These are phyloP conservation scores for Zaprionus gabonicus DNA, from an alignment of 1,140 invertebrate genomes.

Conservation along the genomic window DNA sequence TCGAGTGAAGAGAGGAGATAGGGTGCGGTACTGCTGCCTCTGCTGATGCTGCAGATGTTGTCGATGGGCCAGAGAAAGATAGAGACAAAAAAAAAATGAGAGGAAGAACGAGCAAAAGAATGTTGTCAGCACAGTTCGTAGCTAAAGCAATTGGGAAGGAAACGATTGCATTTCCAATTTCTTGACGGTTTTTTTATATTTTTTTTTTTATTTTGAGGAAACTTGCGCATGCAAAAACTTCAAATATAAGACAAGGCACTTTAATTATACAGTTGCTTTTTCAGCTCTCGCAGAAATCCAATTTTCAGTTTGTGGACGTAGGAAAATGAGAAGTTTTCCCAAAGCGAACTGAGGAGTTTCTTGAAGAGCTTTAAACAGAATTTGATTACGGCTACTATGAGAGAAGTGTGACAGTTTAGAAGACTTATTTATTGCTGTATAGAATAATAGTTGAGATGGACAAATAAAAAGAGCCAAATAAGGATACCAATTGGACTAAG, in stretches of 20 bases:
- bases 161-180: slow-evolving; percentile 12
- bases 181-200: background rate
- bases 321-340: background rate
- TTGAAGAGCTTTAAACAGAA: background rate
- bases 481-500: too few relatives aligned
- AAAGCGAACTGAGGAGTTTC: background rate
- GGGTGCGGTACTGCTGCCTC: background rate
- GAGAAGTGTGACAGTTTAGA: too few relatives aligned
- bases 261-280: slow-evolving; percentile 13
- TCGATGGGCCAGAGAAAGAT: slow-evolving; percentile 7
- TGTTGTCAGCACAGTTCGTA: background rate
- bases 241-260: slow-evolving; percentile 6
- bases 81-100: too few relatives aligned
- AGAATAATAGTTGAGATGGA: too few relatives aligned
- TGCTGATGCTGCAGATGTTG: slow-evolving; percentile 30
- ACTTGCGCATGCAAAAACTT: slow-evolving; percentile 4
- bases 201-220: background rate
- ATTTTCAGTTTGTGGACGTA: background rate
- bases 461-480: too few relatives aligned
- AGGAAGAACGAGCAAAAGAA: background rate
- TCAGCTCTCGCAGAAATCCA: background rate
- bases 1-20: background rate
- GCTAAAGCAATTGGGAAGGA: slow-evolving; percentile 6
- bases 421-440: too few relatives aligned
- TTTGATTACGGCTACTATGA: too few relatives aligned